phyloP scores from a whole-genome alignment of 2,888 invertebrate genomes.

The Choristoneura rosaceana region DNA sequence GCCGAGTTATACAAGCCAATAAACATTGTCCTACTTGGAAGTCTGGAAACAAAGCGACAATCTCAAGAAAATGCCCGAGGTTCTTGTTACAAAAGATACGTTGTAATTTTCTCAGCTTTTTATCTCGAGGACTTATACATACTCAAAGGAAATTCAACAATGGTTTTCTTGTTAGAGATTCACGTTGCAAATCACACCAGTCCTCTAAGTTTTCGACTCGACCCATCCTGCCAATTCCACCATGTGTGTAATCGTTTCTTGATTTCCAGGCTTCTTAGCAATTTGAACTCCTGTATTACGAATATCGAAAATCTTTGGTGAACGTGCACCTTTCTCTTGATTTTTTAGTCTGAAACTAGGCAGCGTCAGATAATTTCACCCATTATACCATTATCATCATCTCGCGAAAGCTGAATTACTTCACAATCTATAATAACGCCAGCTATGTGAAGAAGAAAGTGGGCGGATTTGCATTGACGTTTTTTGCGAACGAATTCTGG shows the following conservation, averaged over 20 bases:
- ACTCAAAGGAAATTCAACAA: background rate
- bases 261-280: background rate
- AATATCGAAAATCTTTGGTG: background rate
- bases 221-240: background rate
- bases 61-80: background rate
- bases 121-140: background rate
- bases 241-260: background rate
- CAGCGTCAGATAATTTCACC: slow-evolving; percentile 34
- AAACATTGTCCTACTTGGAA: background rate
- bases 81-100: background rate
- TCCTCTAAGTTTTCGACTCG: background rate
- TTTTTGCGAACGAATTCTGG: slow-evolving; percentile 35
- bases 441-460: slow-evolving; percentile 23
- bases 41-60: background rate
- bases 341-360: slow-evolving; percentile 27
- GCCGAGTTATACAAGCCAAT: background rate
- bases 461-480: slow-evolving; percentile 30
- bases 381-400: slow-evolving; percentile 35
- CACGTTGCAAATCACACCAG: background rate
- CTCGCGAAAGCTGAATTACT: slow-evolving; percentile 30
- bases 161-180: slow-evolving; percentile 1
- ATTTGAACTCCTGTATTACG: background rate
- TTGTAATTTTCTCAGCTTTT: background rate
- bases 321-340: slow-evolving; percentile 19
- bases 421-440: slow-evolving; percentile 3